Evolutionary conservation across 37 sponge, comb jelly and placozoan genomes (phyloP), one percentile per base, ranked within the genome.

Genomic region (Eunapius fragilis): DNA sequence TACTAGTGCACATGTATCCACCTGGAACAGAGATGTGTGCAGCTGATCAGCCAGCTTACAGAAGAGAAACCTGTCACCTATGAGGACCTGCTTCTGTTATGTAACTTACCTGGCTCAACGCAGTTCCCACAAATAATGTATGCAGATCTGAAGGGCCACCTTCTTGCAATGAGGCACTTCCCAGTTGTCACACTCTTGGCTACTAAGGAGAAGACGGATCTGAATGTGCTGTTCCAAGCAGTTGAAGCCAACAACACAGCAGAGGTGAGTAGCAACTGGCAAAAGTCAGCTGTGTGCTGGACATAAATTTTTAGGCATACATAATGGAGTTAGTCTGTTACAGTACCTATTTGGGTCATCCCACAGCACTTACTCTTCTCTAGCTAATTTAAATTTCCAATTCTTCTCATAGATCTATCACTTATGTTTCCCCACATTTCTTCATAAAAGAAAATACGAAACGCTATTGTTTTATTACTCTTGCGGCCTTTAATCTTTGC

Each of bases 151-250:
- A 37, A 49, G 28, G 12, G 37, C 3, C 48, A 36, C 47, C 86
- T 90, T 6, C 78, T 76, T 32, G 50, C 67, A 25, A 90, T 90
- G 91, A 28, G 47, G 37, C 32, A 81, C 35, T 31, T 86, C 58
- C 91, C 86, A 25, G 82, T 86, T 12, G 31, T 81, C 0, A 69
- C 86, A 6, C 80, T 86, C 27, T 72, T 90, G 31, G 76, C 75
- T 23, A 19, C 75, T 24, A 72, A 35, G n/a, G 27, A 37, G 23
- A 32, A 32, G 34, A 9, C 17, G 5, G n/a, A 37, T 12, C 67
- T 90, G 2, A 68, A 85, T 17, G 41, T 77, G 22, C 72, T 81
- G 26, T 90, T 90, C 33, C 25, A 67, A 2, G n/a, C 1, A 23
- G 85, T 71, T 37, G 77, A 80, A n/a, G 35, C 5, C 0, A 34